These are phyloP conservation scores for Neogobius melanostomus DNA, from an alignment of 2,113 vertebrate species.

Conservation along the genomic window DNA sequence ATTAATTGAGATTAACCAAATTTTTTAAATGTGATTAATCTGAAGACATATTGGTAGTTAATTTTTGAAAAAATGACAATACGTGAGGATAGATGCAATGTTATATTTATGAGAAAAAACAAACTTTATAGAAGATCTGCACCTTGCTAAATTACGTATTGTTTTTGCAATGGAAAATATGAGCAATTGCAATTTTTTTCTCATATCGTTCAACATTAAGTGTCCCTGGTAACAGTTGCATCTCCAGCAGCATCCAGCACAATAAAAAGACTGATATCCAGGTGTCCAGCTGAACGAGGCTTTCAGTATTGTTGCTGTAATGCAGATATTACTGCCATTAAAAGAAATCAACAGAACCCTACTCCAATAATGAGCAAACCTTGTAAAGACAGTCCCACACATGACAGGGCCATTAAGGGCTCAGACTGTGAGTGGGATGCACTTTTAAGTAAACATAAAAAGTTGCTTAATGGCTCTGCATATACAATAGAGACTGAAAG, in stretches of 20 bases:
- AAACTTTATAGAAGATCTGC: too few relatives aligned
- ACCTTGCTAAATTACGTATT: too few relatives aligned
- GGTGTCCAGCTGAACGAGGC: conserved; percentile 24
- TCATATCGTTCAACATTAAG: background rate
- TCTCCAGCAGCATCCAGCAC: background rate
- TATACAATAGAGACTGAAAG: background rate
- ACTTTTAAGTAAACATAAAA: conserved; percentile 21
- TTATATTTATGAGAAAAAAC: too few relatives aligned
- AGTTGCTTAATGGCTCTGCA: conserved; percentile 13
- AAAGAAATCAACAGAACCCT: conserved; percentile 54
- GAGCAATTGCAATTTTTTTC: background rate
- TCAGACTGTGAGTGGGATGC: conserved; percentile 55
- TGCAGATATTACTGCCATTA: conserved; percentile 15
- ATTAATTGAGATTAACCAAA: too few relatives aligned
- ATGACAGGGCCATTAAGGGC: conserved; percentile 48
- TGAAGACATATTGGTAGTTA: too few relatives aligned
- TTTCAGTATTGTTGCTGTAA: conserved; percentile 20
- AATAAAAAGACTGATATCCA: background rate
- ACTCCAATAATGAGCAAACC: conserved; percentile 37
- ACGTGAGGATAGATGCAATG: too few relatives aligned
- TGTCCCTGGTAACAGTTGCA: background rate
- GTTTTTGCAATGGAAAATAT: too few relatives aligned
- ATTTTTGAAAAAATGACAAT: too few relatives aligned
- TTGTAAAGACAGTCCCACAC: conserved; percentile 48
- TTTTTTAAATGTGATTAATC: too few relatives aligned